Conservation (phyloP, 2,888 invertebrate genomes). For the Drosophila nr. fundita region DNA sequence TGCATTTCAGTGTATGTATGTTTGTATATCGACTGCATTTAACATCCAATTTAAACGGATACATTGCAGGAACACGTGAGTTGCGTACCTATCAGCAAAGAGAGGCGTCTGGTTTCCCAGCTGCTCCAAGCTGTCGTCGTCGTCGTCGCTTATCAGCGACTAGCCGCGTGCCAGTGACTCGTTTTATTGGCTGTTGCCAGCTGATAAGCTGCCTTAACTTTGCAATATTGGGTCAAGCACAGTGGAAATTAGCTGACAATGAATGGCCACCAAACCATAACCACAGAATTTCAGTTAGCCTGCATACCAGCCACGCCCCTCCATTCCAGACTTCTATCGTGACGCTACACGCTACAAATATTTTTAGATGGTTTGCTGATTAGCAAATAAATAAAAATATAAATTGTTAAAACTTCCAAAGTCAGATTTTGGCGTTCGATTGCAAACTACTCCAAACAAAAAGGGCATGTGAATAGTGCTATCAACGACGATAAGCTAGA, state of each 20-base stretch:
- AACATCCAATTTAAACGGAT: conserved; percentile 38
- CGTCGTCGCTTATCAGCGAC: conserved; percentile 55
- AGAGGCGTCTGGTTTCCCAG: conserved; percentile 48
- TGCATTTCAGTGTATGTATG: neutral
- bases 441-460: no score
- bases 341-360: neutral
- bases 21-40: neutral
- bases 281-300: neutral
- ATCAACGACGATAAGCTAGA: conserved; percentile 3
- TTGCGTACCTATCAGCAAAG: conserved; percentile 35
- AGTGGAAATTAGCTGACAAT: conserved; percentile 45
- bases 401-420: neutral
- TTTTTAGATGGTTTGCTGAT: neutral
- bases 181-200: conserved; percentile 16
- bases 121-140: conserved; percentile 13
- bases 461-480: neutral
- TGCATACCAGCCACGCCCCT: neutral
- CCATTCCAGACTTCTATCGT: neutral
- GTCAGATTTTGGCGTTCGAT: neutral
- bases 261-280: neutral
- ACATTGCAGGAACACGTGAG: conserved; percentile 71
- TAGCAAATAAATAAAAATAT: neutral
- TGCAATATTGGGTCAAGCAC: conserved; percentile 60
- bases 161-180: conserved; percentile 66
- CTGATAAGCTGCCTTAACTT: conserved; percentile 52